A percentile compares a stretch with the other conserved stretches of the same genome.
Evolutionary conservation across 2,113 vertebrate species (phyloP).

Genomic region (Microtus oregoni): DNA sequence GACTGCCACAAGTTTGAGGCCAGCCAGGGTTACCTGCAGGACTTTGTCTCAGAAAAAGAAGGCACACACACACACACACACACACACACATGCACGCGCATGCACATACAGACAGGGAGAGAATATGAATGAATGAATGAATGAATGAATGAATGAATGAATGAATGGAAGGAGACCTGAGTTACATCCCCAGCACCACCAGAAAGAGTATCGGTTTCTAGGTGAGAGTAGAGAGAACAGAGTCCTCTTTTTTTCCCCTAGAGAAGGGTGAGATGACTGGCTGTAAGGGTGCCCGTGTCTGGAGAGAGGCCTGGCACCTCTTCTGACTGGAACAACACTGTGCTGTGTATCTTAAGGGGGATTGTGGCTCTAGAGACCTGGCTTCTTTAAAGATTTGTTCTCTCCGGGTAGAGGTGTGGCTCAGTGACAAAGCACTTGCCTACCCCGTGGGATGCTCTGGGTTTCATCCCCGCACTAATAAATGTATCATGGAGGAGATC

Average conservation of each 20-base stretch:
- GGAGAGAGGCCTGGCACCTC: not conserved
- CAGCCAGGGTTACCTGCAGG: not conserved
- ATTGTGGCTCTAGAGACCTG: not conserved
- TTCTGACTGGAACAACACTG: not conserved
- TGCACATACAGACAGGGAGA: not conserved
- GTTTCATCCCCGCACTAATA: not conserved
- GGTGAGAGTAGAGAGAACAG: not conserved
- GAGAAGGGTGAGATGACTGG: not conserved
- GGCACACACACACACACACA: not conserved
- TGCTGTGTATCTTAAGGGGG: not conserved
- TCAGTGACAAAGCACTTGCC: not conserved
- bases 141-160: too few species aligned
- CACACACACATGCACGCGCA: too few species aligned
- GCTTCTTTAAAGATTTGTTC: conserved; percentile 21
- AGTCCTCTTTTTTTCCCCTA: conserved; percentile 10
- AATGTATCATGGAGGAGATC: conserved; percentile 28
- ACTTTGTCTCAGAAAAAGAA: not conserved
- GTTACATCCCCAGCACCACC: not conserved
- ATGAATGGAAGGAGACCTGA: not conserved
- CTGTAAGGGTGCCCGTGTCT: not conserved
- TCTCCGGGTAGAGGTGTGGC: not conserved
- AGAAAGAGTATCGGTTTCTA: not conserved
- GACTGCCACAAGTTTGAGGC: not conserved
- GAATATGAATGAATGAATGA: not conserved
- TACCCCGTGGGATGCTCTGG: not conserved